Conservation (phyloP, 2,113 vertebrate genomes). For the Neoarius graeffei region DNA sequence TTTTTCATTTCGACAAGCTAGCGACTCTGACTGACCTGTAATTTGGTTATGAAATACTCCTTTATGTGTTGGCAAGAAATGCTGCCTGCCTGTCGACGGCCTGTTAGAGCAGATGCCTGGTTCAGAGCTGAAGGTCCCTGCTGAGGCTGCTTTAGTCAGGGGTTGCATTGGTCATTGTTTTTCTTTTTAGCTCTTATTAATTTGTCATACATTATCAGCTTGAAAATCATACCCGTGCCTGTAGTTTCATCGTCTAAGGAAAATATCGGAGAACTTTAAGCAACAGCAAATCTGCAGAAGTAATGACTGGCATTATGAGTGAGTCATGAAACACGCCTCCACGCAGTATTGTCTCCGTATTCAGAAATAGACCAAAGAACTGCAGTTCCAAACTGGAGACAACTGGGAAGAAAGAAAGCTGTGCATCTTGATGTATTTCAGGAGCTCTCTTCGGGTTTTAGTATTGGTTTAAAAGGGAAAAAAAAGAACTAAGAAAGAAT, state of each 20-base stretch:
- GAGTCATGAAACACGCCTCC: neutral
- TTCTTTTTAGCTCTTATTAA: neutral
- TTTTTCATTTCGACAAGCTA: neutral
- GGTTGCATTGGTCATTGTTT: neutral
- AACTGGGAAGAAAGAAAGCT: neutral
- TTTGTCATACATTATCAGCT: neutral
- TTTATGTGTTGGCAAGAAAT: conserved; percentile 37
- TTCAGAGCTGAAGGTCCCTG: conserved; percentile 9
- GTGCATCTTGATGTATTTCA: neutral
- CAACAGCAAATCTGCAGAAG: neutral
- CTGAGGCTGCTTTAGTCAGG: conserved; percentile 20
- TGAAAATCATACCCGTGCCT: neutral
- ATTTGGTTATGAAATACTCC: conserved; percentile 34
- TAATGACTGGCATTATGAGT: neutral
- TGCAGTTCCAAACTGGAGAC: neutral
- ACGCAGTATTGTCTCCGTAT: neutral
- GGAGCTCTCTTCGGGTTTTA: neutral
- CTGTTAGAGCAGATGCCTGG: conserved; percentile 29
- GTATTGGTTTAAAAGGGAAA: neutral
- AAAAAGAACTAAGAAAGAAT: neutral
- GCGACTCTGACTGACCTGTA: conserved; percentile 12
- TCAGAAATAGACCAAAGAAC: conserved; percentile 21
- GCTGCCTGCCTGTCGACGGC: neutral
- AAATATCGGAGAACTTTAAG: neutral
- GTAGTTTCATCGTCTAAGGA: neutral